Base-by-base conservation (phyloP, 1,140 invertebrate species). In the Hydropsyche tenuis region DNA sequence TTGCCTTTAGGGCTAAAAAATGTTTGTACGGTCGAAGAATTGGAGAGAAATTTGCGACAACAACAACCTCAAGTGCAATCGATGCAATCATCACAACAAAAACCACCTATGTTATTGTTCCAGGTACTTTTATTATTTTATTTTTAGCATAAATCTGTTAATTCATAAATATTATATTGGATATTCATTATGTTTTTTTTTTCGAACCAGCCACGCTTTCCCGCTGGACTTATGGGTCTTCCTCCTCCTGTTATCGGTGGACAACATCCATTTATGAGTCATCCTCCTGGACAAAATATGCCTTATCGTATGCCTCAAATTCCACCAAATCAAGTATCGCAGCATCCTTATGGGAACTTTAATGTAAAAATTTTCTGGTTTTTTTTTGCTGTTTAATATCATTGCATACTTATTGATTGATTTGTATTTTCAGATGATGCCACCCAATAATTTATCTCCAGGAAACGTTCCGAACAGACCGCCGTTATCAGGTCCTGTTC, bases 1-100 rank as follows among this genome's bases (percentile, higher is more conserved):
- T 27, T 68, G n/a, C 14, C 65, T 12, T 60, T n/a, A 25, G 60
- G 73, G 60, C 76, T 84, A 64, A 85, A 85, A 75, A 85, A 84
- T 80, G 81, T 84, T 12, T 83, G 82, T 78, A 85, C 84, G 0
- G 84, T 85, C 1, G 84, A 85, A 66, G 84, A 85, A 69, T 23
- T 85, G 74, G 84, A 85, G 75, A 78, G 83, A 12, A 83, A 83
- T 73, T 77, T 85, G 51, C 81, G 82, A 0, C 81, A 84, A 75
- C 82, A 83, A 51, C 75, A 72, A 53, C 74, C 72, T 16, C 45
- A 78, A 53, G 56, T 56, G 27, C 74, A 53, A 42, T 73, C 69
- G 18, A 63, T 37, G 72, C 48, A 53, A 76, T 68, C 71, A 69
- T 75, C 46, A 80, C 83, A 74, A 80, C 70, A 69, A 81, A 43